These are phyloP conservation scores for Chrysolina haemoptera DNA, from an alignment of 2,888 invertebrate species.

Conservation along the genomic window DNA sequence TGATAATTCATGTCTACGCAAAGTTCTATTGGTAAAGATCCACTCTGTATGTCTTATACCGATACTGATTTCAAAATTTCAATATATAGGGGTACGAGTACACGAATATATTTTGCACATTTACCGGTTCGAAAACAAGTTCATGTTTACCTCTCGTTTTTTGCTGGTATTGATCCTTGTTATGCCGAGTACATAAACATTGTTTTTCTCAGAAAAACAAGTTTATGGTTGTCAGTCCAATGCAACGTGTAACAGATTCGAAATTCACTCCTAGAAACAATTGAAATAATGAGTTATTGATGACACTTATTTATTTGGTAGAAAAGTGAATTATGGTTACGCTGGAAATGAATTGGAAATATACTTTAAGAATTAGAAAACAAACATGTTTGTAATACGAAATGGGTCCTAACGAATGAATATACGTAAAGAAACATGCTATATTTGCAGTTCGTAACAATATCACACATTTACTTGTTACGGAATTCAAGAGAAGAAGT, in stretches of 20 bases:
- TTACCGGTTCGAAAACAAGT: neutral
- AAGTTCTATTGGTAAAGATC: too few relatives aligned
- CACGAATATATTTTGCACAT: neutral
- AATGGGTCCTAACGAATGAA: too few relatives aligned
- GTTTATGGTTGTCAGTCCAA: conserved; percentile 1
- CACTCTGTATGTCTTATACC: too few relatives aligned
- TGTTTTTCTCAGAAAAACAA: conserved; percentile 9
- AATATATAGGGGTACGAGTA: neutral
- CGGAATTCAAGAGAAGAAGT: too few relatives aligned
- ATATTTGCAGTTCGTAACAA: too few relatives aligned
- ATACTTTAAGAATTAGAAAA: neutral
- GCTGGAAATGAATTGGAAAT: neutral
- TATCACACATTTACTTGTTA: too few relatives aligned
- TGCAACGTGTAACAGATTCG: neutral
- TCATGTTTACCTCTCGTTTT: neutral
- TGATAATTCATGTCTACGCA: too few relatives aligned
- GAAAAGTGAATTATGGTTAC: neutral
- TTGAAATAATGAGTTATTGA: neutral
- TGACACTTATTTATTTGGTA: neutral
- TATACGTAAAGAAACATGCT: too few relatives aligned
- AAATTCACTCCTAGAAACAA: conserved; percentile 6
- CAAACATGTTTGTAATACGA: too few relatives aligned
- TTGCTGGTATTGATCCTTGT: conserved; percentile 2
- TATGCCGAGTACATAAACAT: conserved; percentile 4
- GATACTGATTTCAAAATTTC: neutral